Evolutionary conservation across 2,888 invertebrate genomes (phyloP).

Genomic region (Scelioninae gen. 1): DNA sequence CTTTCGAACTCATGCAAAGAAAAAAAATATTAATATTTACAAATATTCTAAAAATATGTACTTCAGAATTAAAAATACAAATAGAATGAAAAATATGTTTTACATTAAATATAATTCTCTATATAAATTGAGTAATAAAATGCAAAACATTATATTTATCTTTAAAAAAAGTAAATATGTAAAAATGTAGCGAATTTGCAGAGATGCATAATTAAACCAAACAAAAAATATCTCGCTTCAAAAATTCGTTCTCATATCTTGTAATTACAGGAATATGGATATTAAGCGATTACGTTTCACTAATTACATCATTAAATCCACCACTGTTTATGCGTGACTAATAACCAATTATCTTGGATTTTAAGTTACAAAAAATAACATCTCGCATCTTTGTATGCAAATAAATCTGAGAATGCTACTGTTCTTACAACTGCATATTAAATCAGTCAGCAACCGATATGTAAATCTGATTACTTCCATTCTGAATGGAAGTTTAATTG

Average conservation of each 20-base stretch:
- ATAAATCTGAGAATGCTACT: constrained; percentile 37
- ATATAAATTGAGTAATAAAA: no score
- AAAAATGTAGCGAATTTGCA: background rate
- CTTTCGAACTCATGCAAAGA: no score
- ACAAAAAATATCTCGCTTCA: no score
- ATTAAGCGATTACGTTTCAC: constrained; percentile 7
- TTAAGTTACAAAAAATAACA: constrained; percentile 17
- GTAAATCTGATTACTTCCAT: constrained; percentile 33
- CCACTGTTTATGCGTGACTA: constrained; percentile 10
- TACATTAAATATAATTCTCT: no score
- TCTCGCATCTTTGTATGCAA: constrained; percentile 45
- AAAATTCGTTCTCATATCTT: background rate
- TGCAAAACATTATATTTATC: background rate
- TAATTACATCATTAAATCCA: constrained; percentile 27
- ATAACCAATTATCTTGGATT: constrained; percentile 17
- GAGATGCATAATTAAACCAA: no score
- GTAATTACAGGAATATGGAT: background rate
- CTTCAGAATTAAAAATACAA: no score
- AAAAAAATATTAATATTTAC: no score
- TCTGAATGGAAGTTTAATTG: constrained; percentile 53
- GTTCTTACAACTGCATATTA: constrained; percentile 38
- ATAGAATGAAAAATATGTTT: no score
- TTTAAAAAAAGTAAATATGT: background rate
- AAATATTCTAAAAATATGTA: no score
- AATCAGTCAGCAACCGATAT: constrained; percentile 50